A percentile compares a stretch with the other conserved stretches of the same genome.
These are phyloP conservation scores for Molossus molossus DNA, from an alignment of 2,797 vertebrate genomes.

Conservation along the genomic window DNA sequence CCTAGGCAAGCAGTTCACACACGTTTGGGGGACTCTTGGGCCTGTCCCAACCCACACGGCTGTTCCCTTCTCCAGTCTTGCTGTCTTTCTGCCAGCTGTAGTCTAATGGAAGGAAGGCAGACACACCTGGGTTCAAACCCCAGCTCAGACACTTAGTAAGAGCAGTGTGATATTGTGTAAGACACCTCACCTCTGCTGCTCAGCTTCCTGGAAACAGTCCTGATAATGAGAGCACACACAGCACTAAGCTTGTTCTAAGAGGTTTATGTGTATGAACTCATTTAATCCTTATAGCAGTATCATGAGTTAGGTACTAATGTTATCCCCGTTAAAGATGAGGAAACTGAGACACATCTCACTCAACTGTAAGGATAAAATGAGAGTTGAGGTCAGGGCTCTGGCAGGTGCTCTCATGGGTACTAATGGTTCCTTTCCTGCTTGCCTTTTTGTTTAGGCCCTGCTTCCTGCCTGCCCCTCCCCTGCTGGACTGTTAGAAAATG, in stretches of 20 bases:
- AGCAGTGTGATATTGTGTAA: background rate
- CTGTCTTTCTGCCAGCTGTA: constrained; percentile 13
- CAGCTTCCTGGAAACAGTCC: background rate
- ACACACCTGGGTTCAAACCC: background rate
- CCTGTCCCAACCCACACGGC: background rate
- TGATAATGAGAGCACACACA: background rate
- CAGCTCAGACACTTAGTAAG: background rate
- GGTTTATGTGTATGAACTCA: background rate
- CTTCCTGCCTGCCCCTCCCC: constrained; percentile 73
- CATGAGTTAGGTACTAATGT: background rate
- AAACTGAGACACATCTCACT: background rate
- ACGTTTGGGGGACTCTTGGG: background rate
- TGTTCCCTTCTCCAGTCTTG: background rate
- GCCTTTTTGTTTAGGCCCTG: constrained; percentile 73
- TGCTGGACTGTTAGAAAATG: constrained; percentile 81
- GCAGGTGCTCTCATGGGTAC: background rate
- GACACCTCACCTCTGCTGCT: background rate
- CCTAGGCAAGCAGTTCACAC: background rate
- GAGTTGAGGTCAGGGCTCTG: background rate
- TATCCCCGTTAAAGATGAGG: background rate
- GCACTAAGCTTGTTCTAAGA: background rate
- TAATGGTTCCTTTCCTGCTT: constrained; percentile 59
- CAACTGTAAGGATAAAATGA: background rate
- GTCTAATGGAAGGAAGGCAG: background rate
- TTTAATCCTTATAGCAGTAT: background rate